Conservation (phyloP, 2,797 vertebrate genomes). For the Carapus acus region DNA sequence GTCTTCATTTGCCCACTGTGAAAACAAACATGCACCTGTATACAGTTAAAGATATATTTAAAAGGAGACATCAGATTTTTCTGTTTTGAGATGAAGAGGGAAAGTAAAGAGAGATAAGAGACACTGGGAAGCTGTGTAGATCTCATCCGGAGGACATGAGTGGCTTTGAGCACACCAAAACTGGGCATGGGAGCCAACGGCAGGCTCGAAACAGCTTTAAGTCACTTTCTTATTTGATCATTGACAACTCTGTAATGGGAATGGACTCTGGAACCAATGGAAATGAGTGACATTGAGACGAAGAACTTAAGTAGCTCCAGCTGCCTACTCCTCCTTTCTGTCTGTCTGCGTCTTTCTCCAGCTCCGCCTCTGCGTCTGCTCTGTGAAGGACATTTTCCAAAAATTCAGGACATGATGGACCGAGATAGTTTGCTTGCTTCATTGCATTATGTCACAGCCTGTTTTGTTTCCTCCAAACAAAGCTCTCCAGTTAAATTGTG, state of each 20-base stretch:
- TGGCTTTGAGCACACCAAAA: slow-evolving; percentile 71
- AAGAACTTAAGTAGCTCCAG: slow-evolving; percentile 75
- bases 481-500: slow-evolving; percentile 67
- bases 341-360: slow-evolving; percentile 64
- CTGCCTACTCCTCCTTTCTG: slow-evolving; percentile 64
- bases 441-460: slow-evolving; percentile 70
- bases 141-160: slow-evolving; percentile 80
- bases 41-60: slow-evolving; percentile 87
- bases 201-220: slow-evolving; percentile 72
- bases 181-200: slow-evolving; percentile 72
- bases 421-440: slow-evolving; percentile 70
- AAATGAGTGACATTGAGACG: slow-evolving; percentile 70
- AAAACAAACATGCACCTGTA: slow-evolving; percentile 83
- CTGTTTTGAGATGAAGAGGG: slow-evolving; percentile 72
- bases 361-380: slow-evolving; percentile 72
- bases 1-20: slow-evolving; percentile 95
- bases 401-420: slow-evolving; percentile 74
- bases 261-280: slow-evolving; percentile 75
- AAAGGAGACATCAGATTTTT: slow-evolving; percentile 84
- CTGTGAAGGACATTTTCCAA: slow-evolving; percentile 70
- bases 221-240: slow-evolving; percentile 74
- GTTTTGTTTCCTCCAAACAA: slow-evolving; percentile 69
- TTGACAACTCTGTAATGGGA: slow-evolving; percentile 72
- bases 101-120: slow-evolving; percentile 67
- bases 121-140: slow-evolving; percentile 84